Evolutionary conservation across 2,888 invertebrate genomes (phyloP), one percentile per base, ranked within the genome.

Genomic region (Cylloceria caligata): DNA sequence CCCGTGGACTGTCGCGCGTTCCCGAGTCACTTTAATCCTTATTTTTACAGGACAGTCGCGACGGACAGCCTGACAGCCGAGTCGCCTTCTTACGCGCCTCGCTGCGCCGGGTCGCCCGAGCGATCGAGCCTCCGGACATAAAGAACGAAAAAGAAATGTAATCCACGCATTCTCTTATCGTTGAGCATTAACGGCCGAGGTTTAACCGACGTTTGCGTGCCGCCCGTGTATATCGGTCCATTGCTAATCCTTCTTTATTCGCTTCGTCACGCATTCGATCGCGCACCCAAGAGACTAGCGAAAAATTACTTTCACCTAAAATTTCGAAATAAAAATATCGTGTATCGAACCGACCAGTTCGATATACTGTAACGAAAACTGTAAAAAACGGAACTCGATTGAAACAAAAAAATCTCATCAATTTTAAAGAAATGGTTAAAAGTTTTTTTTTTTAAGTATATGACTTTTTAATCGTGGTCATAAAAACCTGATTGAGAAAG

Each of bases 11-110:
- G 45, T 72, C 72, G 45, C 69, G 52, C 60, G 60, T 60, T 62
- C 60, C 52, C 71, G 47, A 64, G 62, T 71, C 62, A 69, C 52
- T 62, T 65, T 72, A 64, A 60, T 60, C 60, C 72, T 42, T 47
- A 47, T 72, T 64, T 64, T 64, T 64, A 64, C 64, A 64, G 16
- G 42, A 84, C 83, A 72, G 87, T 88, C 88, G 85, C 13, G 85
- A 87, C 86, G 76, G 88, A 88, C 88, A 88, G 84, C 85, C 85
- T 86, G 87, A 88, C 88, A 86, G 87, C 55, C 76, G 42, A 60
- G 62, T 52, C 67, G 85, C 78, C 78, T 83, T 81, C 81, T 60
- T 60, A 60, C 76, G 71, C 84, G 83, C 81, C 80, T 83, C 62
- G 13, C 19, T 19, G 75, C 62, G 13, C n/a, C 19, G 73, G 84